Evolutionary conservation across 2,888 invertebrate genomes (phyloP).

Genomic region (Minunthozetes semirufus): DNA sequence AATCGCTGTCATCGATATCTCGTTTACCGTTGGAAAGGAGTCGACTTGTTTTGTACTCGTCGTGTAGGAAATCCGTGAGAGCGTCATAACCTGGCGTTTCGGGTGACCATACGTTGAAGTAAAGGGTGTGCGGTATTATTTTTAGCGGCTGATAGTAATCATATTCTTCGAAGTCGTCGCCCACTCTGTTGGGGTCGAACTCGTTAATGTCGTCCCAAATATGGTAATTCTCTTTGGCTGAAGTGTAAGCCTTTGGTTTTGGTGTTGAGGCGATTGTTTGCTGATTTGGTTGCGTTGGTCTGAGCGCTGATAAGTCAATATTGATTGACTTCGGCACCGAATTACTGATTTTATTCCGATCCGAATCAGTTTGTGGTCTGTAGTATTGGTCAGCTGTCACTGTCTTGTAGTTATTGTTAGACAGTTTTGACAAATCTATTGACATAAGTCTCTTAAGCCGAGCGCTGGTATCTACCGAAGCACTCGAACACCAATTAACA

Average conservation of each 20-base stretch:
- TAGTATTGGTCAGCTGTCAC: background rate
- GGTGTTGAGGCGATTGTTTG: background rate
- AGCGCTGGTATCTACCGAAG: background rate
- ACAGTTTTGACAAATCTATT: conserved; percentile 23
- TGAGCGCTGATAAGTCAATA: conserved; percentile 29
- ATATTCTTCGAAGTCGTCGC: background rate
- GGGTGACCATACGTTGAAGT: conserved; percentile 14
- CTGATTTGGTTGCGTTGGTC: background rate
- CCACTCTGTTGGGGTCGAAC: background rate
- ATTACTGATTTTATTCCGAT: background rate
- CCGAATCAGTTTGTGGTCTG: background rate
- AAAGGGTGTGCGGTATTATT: conserved; percentile 16
- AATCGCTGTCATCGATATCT: background rate
- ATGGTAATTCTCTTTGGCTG: background rate
- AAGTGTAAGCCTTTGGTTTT: background rate
- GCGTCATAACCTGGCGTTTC: conserved; percentile 28
- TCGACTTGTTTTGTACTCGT: conserved; percentile 12
- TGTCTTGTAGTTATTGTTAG: background rate
- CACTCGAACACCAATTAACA: conserved; percentile 9
- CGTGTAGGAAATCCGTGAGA: conserved; percentile 18
- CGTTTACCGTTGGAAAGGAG: conserved; percentile 7
- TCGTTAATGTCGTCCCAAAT: background rate
- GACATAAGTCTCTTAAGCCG: conserved; percentile 15
- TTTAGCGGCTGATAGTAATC: background rate
- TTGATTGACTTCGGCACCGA: background rate